phyloP scores from a whole-genome alignment of 1,140 invertebrate species.

The Acromyrmex echinatior region DNA sequence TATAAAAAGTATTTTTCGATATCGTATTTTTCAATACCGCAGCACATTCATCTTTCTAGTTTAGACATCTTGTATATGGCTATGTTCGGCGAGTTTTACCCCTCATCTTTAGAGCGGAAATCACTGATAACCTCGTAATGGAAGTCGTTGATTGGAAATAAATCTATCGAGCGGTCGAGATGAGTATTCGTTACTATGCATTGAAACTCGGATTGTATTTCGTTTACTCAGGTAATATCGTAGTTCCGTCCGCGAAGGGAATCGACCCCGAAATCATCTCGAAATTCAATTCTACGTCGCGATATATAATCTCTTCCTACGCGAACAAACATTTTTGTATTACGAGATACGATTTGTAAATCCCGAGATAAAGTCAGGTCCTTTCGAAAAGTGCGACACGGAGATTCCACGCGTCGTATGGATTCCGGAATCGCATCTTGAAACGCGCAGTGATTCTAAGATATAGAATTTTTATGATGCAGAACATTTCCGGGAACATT shows the following conservation, averaged over 20 bases:
- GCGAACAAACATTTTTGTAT: constrained; percentile 52
- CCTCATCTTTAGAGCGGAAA: constrained; percentile 29
- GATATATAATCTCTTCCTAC: constrained; percentile 44
- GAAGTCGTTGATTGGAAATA: constrained; percentile 61
- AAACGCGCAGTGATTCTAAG: neutral
- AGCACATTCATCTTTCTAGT: neutral
- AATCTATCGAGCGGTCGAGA: constrained; percentile 57
- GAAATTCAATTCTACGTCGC: constrained; percentile 51
- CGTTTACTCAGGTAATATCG: constrained; percentile 62
- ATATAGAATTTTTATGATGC: constrained; percentile 21
- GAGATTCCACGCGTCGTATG: neutral
- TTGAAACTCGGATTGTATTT: constrained; percentile 61
- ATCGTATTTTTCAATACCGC: neutral
- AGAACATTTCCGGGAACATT: neutral
- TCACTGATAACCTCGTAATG: constrained; percentile 52
- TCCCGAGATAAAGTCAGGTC: constrained; percentile 19
- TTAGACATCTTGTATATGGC: neutral
- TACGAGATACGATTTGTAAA: constrained; percentile 56
- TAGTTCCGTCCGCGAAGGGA: constrained; percentile 30
- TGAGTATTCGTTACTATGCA: constrained; percentile 64
- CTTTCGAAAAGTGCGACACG: constrained; percentile 31
- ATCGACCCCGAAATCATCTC: constrained; percentile 60
- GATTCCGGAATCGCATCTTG: constrained; percentile 31
- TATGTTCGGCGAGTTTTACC: neutral
- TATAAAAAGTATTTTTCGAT: neutral